Evolutionary conservation across 2,888 invertebrate genomes (phyloP).

Genomic region (Sinopyrophorus schimmeli): DNA sequence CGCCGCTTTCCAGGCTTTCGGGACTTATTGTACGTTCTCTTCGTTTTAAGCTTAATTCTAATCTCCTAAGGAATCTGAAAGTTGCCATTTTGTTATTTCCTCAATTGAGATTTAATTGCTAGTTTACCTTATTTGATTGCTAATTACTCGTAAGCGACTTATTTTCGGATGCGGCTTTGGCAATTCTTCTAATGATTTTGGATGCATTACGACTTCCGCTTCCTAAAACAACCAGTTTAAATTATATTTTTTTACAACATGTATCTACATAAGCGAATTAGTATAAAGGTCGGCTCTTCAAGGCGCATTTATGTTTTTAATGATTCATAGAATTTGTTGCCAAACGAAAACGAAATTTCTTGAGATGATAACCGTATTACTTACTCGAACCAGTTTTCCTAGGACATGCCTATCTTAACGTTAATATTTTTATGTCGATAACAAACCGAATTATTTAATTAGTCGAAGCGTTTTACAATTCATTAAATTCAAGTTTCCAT

Average conservation of each 20-base stretch:
- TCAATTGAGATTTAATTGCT: not conserved
- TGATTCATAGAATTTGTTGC: no score
- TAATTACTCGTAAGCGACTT: conserved; percentile 70
- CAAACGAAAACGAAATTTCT: no score
- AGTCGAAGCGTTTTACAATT: no score
- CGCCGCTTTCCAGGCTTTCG: conserved; percentile 58
- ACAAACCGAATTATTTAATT: no score
- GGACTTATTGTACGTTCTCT: conserved; percentile 62
- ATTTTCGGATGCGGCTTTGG: conserved; percentile 64
- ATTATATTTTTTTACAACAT: not conserved
- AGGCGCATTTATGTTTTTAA: no score
- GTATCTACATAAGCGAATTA: no score
- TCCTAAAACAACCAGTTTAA: conserved; percentile 40
- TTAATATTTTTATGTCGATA: no score
- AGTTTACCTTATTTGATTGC: conserved; percentile 77
- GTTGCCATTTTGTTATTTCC: not conserved
- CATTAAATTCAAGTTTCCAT: no score
- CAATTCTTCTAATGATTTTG: conserved; percentile 63
- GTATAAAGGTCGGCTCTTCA: no score
- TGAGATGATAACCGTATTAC: no score
- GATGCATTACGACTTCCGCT: conserved; percentile 60
- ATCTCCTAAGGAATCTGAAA: conserved; percentile 68
- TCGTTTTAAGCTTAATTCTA: conserved; percentile 72
- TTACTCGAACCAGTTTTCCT: no score
- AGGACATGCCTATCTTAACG: no score